These are phyloP conservation scores for Sebastes glaucus DNA, from an alignment of 2,797 vertebrate genomes.

Conservation along the genomic window DNA sequence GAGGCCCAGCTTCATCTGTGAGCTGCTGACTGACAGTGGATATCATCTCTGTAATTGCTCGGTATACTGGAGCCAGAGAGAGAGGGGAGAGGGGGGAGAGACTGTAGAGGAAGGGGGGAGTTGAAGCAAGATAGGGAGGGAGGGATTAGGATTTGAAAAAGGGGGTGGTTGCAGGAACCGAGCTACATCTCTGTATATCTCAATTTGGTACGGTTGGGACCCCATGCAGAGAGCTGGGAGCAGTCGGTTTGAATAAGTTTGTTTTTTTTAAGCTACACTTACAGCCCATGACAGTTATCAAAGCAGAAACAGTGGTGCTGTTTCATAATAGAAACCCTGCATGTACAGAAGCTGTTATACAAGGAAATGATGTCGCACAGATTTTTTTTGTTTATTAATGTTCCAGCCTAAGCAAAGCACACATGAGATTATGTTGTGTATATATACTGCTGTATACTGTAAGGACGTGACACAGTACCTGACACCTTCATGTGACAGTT, in stretches of 20 bases:
- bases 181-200: slow-evolving; percentile 50
- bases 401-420: background rate
- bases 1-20: slow-evolving; percentile 81
- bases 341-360: background rate
- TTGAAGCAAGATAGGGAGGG: slow-evolving; percentile 29
- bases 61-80: slow-evolving; percentile 60
- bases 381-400: slow-evolving; percentile 18
- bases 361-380: slow-evolving; percentile 4
- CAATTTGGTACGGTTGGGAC: slow-evolving; percentile 40
- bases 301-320: slow-evolving; percentile 21
- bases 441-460: background rate
- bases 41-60: slow-evolving; percentile 86
- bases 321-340: slow-evolving; percentile 42
- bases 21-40: slow-evolving; percentile 85
- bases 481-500: slow-evolving; percentile 23
- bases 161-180: slow-evolving; percentile 23
- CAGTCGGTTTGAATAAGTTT: slow-evolving; percentile 38
- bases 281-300: slow-evolving; percentile 31
- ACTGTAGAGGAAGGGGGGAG: background rate
- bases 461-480: slow-evolving; percentile 20
- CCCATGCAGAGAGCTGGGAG: slow-evolving; percentile 47
- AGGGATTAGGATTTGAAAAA: slow-evolving; percentile 59
- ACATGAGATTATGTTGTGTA: background rate
- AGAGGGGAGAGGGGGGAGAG: slow-evolving; percentile 11
- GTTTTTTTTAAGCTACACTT: slow-evolving; percentile 16